Percentiles rank a stretch among this genome's conserved stretches.
phyloP scores from a whole-genome alignment of 2,888 invertebrate genomes.

The Perdita meconis region DNA sequence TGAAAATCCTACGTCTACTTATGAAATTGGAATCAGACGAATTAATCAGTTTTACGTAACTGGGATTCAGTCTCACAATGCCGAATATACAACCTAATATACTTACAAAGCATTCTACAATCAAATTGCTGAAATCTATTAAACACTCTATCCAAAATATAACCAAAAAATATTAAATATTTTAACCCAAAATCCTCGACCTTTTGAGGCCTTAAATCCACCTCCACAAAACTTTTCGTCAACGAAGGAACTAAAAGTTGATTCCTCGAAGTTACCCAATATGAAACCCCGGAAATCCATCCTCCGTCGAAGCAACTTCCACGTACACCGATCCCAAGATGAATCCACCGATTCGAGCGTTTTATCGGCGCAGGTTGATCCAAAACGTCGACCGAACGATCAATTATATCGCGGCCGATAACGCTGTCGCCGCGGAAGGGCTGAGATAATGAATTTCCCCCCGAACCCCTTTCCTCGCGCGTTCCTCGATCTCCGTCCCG shows the following conservation, averaged over 20 bases:
- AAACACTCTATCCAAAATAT: too few relatives aligned
- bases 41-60: too few relatives aligned
- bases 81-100: too few relatives aligned
- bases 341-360: constrained; percentile 38
- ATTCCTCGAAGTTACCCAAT: too few relatives aligned
- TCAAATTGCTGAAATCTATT: too few relatives aligned
- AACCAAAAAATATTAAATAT: too few relatives aligned
- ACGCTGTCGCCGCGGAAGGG: constrained; percentile 76
- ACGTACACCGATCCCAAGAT: constrained; percentile 36
- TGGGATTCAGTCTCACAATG: too few relatives aligned
- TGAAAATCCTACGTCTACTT: too few relatives aligned
- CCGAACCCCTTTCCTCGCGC: constrained; percentile 39
- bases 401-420: constrained; percentile 78
- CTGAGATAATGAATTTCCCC: constrained; percentile 80
- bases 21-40: too few relatives aligned
- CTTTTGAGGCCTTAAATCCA: constrained; percentile 16
- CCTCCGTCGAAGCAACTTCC: constrained; percentile 14
- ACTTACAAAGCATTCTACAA: too few relatives aligned
- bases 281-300: constrained; percentile 31
- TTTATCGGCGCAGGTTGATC: constrained; percentile 45
- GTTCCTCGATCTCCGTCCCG: constrained; percentile 13
- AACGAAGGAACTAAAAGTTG: too few relatives aligned
- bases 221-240: background rate
- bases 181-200: too few relatives aligned
- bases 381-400: constrained; percentile 68